Percentiles rank a stretch among this genome's conserved stretches.
Evolutionary conservation across 2,888 invertebrate genomes (phyloP).

Genomic region (Brachypterus glaber): DNA sequence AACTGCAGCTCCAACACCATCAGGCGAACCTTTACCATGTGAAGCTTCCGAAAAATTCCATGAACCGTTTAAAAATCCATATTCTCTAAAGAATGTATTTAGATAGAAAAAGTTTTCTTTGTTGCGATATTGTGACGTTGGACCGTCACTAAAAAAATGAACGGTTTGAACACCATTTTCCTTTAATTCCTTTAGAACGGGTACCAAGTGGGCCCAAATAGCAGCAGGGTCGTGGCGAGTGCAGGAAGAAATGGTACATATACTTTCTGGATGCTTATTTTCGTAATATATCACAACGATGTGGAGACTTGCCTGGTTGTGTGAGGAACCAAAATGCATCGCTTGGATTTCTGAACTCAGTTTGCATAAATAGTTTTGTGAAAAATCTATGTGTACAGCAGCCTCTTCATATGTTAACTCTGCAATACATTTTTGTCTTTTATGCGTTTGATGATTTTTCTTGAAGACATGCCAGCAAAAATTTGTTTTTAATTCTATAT

Average conservation of each 20-base stretch:
- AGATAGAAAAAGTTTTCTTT: neutral
- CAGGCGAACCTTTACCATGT: neutral
- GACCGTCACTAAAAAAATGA: neutral
- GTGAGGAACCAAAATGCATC: constrained; percentile 10
- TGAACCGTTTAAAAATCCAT: neutral
- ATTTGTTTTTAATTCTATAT: neutral
- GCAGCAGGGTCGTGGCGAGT: constrained; percentile 5
- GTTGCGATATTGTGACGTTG: neutral
- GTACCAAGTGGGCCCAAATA: constrained; percentile 2
- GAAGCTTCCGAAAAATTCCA: neutral
- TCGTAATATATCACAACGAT: constrained; percentile 4
- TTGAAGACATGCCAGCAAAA: constrained; percentile 6
- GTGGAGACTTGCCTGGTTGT: constrained; percentile 5
- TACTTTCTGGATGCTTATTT: neutral
- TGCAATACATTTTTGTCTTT: constrained; percentile 3
- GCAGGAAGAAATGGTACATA: constrained; percentile 6
- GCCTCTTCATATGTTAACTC: constrained; percentile 9
- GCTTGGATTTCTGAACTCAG: constrained; percentile 7
- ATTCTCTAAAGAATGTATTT: neutral
- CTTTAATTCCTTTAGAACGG: neutral
- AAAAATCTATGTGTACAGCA: constrained; percentile 7
- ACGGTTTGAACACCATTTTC: neutral
- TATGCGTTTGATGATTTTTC: constrained; percentile 4
- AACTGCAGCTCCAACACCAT: neutral
- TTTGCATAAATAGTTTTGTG: constrained; percentile 7